Base-by-base conservation (phyloP, 2,888 invertebrate genomes). In the Ichneumoninae sp. region DNA sequence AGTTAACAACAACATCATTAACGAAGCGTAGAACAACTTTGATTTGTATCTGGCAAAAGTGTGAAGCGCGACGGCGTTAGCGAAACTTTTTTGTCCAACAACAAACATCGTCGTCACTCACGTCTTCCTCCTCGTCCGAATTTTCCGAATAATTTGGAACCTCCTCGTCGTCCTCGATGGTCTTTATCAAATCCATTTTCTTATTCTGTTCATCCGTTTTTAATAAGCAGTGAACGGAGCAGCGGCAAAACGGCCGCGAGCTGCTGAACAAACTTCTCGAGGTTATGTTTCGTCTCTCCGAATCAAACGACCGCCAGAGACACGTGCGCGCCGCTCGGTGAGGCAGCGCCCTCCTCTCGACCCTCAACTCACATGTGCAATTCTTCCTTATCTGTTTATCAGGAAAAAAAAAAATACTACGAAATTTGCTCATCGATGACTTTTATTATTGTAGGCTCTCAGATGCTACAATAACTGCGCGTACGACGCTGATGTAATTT, bases 131-230 rank as follows among this genome's bases (percentile, higher is more conserved):
- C 82, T 95, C 96, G 90, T 97, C 97, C 0, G 97, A 97, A 92
- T 96, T 96, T 90, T 97, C 97, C 0, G 97, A 97, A 86, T 95
- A 96, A 94, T 97, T 95, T 89, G 97, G 96, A 0, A 98, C 96
- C 92, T 97, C 97, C 77, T 97, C 96, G 87, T 97, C 97, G 85
- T 98, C 98, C 54, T 96, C 95, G 83, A 98, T 98, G 0, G 98
- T 98, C 94, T 96, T 96, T 79, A 98, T 96, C 87, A 98, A 94
- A 87, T 96, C 87, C 89, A 90, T 90, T 60, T 16, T 82, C 63
- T 50, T 26, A 76, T 50, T 26, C 5, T 19, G 16, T 44, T n/a
- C 7, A 0, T n/a, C 36, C n/a, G 30, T 19, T 44, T 19, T 66
- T 44, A 5, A 10, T 22, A 4, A 30, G 2, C 10, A 40, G 40